These are phyloP conservation scores for Agelas oroides DNA, from an alignment of 37 sponge, comb jelly and placozoan genomes.

Conservation along the genomic window DNA sequence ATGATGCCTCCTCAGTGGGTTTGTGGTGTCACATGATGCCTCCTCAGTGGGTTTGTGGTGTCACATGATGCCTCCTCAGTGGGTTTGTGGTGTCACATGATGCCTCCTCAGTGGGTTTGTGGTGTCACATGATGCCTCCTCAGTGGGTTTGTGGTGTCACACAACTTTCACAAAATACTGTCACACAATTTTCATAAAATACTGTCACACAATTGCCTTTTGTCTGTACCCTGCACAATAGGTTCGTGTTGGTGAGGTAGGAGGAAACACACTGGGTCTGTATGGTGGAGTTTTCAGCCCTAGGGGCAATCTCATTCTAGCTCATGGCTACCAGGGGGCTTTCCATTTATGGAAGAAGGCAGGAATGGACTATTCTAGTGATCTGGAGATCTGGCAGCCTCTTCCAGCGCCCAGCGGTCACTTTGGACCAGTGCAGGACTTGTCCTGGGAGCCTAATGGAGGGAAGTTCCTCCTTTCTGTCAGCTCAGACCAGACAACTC, in stretches of 20 bases:
- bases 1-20: too few relatives aligned
- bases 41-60: too few relatives aligned
- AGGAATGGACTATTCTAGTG: background rate
- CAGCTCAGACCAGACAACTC: constrained; percentile 82
- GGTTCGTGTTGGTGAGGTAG: constrained; percentile 93
- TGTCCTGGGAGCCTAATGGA: constrained; percentile 78
- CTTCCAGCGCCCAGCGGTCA: constrained; percentile 75
- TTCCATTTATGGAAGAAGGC: constrained; percentile 85
- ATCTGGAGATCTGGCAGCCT: constrained; percentile 67
- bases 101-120: too few relatives aligned
- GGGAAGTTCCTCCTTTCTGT: constrained; percentile 82
- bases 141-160: too few relatives aligned
- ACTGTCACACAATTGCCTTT: too few relatives aligned
- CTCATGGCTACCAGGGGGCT: constrained; percentile 92
- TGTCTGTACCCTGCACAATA: too few relatives aligned
- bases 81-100: too few relatives aligned
- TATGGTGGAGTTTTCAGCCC: constrained; percentile 87
- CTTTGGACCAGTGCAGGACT: constrained; percentile 82
- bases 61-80: too few relatives aligned
- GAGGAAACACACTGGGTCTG: constrained; percentile 91
- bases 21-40: too few relatives aligned
- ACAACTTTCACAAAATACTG: too few relatives aligned
- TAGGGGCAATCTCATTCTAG: constrained; percentile 66
- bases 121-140: too few relatives aligned
- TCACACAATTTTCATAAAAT: too few relatives aligned